Percentiles rank a stretch among this genome's conserved stretches.
phyloP scores from a whole-genome alignment of 2,888 invertebrate species.

The Lithosia quadra region DNA sequence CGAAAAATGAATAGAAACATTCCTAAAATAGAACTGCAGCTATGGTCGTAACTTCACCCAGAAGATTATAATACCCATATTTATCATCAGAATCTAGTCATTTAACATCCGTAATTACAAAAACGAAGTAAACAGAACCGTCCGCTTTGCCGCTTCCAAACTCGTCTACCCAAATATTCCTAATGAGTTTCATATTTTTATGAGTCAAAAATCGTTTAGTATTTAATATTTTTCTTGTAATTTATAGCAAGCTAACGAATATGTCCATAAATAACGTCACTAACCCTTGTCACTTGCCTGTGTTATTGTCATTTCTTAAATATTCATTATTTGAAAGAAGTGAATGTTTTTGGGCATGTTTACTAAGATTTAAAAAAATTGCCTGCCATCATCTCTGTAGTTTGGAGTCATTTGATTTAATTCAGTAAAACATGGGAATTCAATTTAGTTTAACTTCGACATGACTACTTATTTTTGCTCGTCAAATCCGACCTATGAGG shows the following conservation, averaged over 20 bases:
- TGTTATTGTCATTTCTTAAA: constrained; percentile 33
- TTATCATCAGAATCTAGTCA: constrained; percentile 24
- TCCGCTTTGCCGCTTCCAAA: constrained; percentile 37
- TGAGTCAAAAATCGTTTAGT: constrained; percentile 49
- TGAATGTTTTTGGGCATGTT: not conserved
- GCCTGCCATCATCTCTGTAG: not conserved
- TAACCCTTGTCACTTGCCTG: constrained; percentile 53
- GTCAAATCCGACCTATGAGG: not conserved
- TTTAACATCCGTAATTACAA: constrained; percentile 46
- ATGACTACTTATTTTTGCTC: no score
- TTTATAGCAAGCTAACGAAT: constrained; percentile 75
- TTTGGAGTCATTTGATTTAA: not conserved
- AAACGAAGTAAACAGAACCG: constrained; percentile 45
- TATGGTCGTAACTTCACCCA: constrained; percentile 5
- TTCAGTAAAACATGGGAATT: not conserved
- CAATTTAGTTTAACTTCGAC: not conserved
- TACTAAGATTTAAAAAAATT: not conserved
- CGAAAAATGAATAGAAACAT: not conserved
- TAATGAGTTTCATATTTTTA: constrained; percentile 57
- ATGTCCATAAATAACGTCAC: constrained; percentile 69
- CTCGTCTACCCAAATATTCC: constrained; percentile 41
- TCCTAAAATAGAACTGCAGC: not conserved
- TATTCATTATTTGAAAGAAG: constrained; percentile 23
- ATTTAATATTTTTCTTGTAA: constrained; percentile 58
- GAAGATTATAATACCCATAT: constrained; percentile 16